Conservation (phyloP, 92 coral and sea anemone species). For the Bergia sp. region DNA sequence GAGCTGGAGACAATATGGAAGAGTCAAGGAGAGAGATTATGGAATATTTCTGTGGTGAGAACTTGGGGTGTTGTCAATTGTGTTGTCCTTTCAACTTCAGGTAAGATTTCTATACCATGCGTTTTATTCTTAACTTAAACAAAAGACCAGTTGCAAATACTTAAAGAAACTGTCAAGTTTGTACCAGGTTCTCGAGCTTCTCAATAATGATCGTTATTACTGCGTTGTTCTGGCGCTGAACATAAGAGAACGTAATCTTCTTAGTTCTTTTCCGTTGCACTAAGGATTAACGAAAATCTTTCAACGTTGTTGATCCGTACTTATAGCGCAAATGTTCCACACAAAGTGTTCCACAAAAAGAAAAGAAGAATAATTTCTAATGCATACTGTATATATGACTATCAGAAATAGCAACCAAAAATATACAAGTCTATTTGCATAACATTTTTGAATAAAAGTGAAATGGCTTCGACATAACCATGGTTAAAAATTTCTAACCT, state of each 20-base stretch:
- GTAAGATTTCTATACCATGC: neutral
- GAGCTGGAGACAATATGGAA: neutral
- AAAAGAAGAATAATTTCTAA: too few species aligned
- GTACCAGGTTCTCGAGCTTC: neutral
- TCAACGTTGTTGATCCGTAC: neutral
- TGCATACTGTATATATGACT: too few species aligned
- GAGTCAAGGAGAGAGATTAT: neutral
- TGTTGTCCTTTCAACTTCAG: neutral
- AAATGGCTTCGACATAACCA: neutral
- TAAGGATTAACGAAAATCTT: too few species aligned
- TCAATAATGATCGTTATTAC: neutral
- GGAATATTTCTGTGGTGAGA: neutral
- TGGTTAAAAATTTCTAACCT: too few species aligned
- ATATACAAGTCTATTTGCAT: too few species aligned
- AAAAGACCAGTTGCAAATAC: too few species aligned
- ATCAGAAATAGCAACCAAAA: too few species aligned
- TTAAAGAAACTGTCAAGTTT: too few species aligned
- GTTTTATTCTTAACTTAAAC: neutral
- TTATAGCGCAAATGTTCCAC: neutral
- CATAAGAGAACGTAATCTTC: neutral
- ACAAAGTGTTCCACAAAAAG: neutral
- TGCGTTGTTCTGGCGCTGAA: neutral
- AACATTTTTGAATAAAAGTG: too few species aligned
- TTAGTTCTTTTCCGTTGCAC: neutral
- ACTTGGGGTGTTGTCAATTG: slow-evolving; percentile 9